Evolutionary conservation across 2,888 invertebrate genomes (phyloP).

Genomic region (Toxonevra muliebris): DNA sequence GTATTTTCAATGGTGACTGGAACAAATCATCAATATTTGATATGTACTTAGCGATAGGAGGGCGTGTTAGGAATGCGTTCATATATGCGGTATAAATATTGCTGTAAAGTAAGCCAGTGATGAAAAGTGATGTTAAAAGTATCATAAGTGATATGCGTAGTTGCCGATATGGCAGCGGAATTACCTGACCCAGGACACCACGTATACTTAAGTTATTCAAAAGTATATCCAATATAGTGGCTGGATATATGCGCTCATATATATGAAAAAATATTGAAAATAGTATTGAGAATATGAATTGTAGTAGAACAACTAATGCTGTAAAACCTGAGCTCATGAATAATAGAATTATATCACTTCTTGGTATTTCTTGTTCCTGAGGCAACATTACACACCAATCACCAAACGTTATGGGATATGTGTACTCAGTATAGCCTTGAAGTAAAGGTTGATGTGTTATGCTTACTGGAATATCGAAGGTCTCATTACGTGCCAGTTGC

Average conservation of each 20-base stretch:
- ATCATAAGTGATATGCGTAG: neutral
- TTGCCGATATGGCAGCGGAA: neutral
- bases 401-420: constrained; percentile 9
- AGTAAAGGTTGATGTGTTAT: neutral
- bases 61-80: constrained; percentile 9
- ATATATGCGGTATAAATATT: constrained; percentile 1
- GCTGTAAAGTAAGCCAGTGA: constrained; percentile 3
- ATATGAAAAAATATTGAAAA: neutral
- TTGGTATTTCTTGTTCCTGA: neutral
- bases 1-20: neutral
- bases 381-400: constrained; percentile 16
- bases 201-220: constrained; percentile 6
- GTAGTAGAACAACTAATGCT: neutral
- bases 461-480: constrained; percentile 14
- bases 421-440: neutral
- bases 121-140: neutral
- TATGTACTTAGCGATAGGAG: neutral
- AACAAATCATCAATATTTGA: constrained; percentile 1
- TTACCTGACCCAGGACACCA: constrained; percentile 12
- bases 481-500: constrained; percentile 1
- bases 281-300: neutral
- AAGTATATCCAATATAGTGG: neutral
- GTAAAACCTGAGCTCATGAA: constrained; percentile 12
- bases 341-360: neutral
- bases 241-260: neutral